These are phyloP conservation scores for Drosophila albomicans DNA, from an alignment of 1,140 invertebrate genomes.

Conservation along the genomic window DNA sequence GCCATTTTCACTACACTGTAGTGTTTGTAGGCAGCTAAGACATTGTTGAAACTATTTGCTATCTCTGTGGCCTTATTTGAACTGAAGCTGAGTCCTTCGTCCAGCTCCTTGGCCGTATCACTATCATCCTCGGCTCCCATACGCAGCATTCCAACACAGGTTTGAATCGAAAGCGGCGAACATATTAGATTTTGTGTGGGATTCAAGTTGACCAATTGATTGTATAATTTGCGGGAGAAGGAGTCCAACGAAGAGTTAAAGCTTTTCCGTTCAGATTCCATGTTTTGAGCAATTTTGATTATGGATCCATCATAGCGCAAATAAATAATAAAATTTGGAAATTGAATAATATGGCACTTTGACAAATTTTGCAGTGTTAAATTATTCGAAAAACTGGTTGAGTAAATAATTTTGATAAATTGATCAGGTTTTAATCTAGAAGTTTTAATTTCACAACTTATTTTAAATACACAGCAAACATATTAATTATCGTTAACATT, in stretches of 20 bases:
- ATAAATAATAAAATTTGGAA: not conserved
- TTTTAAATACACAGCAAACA: not conserved
- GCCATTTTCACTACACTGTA: conserved; percentile 85
- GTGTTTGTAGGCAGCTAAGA: conserved; percentile 74
- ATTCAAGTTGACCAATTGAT: conserved; percentile 23
- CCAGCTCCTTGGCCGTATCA: conserved; percentile 86
- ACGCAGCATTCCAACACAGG: conserved; percentile 81
- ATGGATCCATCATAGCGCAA: not conserved
- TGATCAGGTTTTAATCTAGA: not conserved
- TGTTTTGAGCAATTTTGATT: not conserved
- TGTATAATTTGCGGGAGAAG: conserved; percentile 44
- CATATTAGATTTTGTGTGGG: conserved; percentile 81
- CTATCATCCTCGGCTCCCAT: conserved; percentile 85
- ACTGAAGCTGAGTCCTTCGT: conserved; percentile 79
- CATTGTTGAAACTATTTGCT: conserved; percentile 48
- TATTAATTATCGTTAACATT: conserved; percentile 5
- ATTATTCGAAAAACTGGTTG: not conserved
- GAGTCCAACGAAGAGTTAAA: conserved; percentile 50
- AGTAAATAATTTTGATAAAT: not conserved
- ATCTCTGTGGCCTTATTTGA: conserved; percentile 29
- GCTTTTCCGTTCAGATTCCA: not conserved
- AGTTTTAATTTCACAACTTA: not conserved
- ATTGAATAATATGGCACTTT: not conserved
- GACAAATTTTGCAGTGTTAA: conserved; percentile 2
- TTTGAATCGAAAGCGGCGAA: conserved; percentile 85